Percentiles rank a stretch among this genome's conserved stretches.
These are phyloP conservation scores for Formica aserva DNA, from an alignment of 2,888 invertebrate genomes.

Conservation along the genomic window DNA sequence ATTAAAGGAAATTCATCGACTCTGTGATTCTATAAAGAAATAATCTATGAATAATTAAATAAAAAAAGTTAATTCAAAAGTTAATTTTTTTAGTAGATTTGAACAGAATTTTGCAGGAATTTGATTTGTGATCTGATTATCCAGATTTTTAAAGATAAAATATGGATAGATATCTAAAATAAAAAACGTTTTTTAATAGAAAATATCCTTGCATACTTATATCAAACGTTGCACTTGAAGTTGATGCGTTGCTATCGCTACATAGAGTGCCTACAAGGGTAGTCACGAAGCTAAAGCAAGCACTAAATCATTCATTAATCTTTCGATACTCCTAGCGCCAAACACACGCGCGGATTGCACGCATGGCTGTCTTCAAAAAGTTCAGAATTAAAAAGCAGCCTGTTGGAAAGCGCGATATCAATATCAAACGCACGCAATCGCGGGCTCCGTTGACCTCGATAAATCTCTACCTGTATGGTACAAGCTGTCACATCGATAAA, in stretches of 20 bases:
- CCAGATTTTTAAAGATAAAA: neutral
- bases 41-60: neutral
- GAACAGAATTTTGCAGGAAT: neutral
- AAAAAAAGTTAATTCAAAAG: neutral
- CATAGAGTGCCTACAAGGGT: slow-evolving; percentile 30
- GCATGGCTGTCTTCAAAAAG: slow-evolving; percentile 47
- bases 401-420: slow-evolving; percentile 44
- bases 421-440: slow-evolving; percentile 47
- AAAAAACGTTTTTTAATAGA: neutral
- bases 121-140: neutral
- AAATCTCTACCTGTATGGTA: slow-evolving; percentile 20
- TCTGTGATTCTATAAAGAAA: neutral
- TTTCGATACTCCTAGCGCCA: slow-evolving; percentile 29
- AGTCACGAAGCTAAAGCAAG: slow-evolving; percentile 39
- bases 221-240: slow-evolving; percentile 13
- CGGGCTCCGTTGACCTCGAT: slow-evolving; percentile 25
- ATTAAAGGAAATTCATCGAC: neutral
- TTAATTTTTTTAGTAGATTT: slow-evolving; percentile 1
- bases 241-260: slow-evolving; percentile 25
- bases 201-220: neutral
- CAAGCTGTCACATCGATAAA: slow-evolving; percentile 36
- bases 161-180: neutral
- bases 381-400: slow-evolving; percentile 34
- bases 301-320: slow-evolving; percentile 50
- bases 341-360: slow-evolving; percentile 36